Evolutionary conservation across 2,797 vertebrate species (phyloP).

Genomic region (Coendou prehensilis): DNA sequence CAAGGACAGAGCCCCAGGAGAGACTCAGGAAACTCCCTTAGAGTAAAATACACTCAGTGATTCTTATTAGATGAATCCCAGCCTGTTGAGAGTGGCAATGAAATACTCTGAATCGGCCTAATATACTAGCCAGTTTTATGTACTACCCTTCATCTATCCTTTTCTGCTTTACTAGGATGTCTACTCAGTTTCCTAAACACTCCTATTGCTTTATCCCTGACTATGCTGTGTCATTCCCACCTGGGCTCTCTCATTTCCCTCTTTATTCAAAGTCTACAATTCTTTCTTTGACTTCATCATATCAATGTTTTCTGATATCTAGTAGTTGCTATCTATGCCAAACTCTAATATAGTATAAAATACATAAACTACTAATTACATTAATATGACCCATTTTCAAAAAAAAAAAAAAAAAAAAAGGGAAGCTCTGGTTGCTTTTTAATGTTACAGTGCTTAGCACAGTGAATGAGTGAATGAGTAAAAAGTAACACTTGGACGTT

Average conservation of each 20-base stretch:
- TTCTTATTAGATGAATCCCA: neutral
- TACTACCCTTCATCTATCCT: neutral
- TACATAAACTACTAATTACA: constrained; percentile 21
- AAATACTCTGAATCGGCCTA: neutral
- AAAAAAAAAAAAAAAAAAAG: neutral
- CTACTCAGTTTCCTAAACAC: neutral
- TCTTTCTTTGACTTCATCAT: neutral
- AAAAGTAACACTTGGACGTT: constrained; percentile 42
- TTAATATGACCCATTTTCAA: neutral
- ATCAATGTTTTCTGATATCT: constrained; percentile 45
- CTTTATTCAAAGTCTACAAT: neutral
- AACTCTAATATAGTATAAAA: neutral
- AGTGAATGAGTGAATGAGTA: constrained; percentile 41
- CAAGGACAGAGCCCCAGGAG: constrained; percentile 11
- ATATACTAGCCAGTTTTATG: neutral
- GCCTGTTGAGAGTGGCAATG: neutral
- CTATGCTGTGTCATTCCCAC: neutral
- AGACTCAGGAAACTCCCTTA: neutral
- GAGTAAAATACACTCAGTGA: neutral
- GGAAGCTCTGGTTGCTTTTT: constrained; percentile 9
- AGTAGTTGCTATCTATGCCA: constrained; percentile 29
- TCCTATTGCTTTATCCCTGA: neutral
- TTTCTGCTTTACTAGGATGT: neutral
- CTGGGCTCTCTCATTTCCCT: neutral
- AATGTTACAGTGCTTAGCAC: neutral